A percentile compares a stretch with the other conserved stretches of the same genome.
These are phyloP conservation scores for Ormyrus pomaceus DNA, from an alignment of 2,888 invertebrate genomes.

Conservation along the genomic window DNA sequence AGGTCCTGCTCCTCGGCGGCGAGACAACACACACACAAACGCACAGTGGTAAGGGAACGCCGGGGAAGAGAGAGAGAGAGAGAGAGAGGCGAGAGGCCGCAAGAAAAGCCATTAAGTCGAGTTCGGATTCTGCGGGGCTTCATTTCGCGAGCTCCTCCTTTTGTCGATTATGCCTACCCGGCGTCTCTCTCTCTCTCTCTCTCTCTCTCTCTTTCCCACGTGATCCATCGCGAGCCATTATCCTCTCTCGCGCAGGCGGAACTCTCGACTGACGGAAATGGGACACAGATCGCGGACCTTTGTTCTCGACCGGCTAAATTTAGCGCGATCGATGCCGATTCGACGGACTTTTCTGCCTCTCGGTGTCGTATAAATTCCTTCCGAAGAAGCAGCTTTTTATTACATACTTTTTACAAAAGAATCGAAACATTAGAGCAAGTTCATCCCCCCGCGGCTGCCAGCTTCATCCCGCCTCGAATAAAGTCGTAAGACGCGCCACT, in stretches of 20 bases:
- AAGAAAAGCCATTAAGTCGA: constrained; percentile 57
- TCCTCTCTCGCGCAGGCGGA: background rate
- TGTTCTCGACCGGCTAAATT: no score
- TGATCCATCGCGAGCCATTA: background rate
- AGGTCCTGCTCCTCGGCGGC: constrained; percentile 6
- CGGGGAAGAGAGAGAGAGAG: background rate
- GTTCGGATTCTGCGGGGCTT: constrained; percentile 33
- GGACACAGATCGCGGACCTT: background rate
- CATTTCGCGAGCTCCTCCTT: constrained; percentile 50
- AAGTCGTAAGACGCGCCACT: background rate
- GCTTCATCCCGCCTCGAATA: background rate
- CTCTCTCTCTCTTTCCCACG: constrained; percentile 44
- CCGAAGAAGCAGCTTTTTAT: no score
- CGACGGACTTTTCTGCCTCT: no score
- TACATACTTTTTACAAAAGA: no score
- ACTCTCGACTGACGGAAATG: constrained; percentile 23
- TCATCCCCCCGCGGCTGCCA: no score
- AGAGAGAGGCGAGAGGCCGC: constrained; percentile 11
- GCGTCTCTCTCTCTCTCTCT: no score
- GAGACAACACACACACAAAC: background rate
- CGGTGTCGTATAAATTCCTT: no score
- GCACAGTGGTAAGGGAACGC: background rate
- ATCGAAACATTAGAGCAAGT: no score
- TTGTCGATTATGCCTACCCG: constrained; percentile 48
- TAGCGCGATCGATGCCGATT: no score